Conservation (phyloP, 2,888 invertebrate genomes). For the Andrena flavipes region DNA sequence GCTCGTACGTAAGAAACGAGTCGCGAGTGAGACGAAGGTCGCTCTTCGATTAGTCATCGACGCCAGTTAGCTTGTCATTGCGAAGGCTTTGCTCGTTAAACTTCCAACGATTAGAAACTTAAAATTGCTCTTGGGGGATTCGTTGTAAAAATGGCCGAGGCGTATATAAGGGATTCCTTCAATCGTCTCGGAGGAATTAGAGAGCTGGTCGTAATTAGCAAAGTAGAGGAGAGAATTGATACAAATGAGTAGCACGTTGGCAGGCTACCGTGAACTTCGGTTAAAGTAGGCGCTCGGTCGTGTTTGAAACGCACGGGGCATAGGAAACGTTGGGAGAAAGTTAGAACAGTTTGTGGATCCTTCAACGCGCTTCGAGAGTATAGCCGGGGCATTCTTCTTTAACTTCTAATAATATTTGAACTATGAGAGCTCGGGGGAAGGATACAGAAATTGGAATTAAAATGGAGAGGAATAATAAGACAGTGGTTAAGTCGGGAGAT, state of each 20-base stretch:
- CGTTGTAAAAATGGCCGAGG: not conserved
- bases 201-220: not conserved
- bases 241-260: constrained; percentile 1
- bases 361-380: not conserved
- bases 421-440: not conserved
- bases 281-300: not conserved
- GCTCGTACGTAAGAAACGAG: constrained; percentile 17
- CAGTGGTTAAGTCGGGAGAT: not conserved
- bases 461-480: not conserved
- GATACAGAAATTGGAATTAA: not conserved
- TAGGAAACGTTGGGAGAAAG: not conserved
- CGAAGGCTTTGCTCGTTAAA: constrained; percentile 11
- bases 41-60: constrained; percentile 48
- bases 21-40: constrained; percentile 39
- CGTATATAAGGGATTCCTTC: not conserved
- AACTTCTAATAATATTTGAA: not conserved
- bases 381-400: not conserved
- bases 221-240: not conserved
- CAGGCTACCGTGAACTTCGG: not conserved
- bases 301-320: not conserved
- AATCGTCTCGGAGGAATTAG: constrained; percentile 1
- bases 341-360: not conserved
- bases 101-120: not conserved
- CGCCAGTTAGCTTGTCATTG: constrained; percentile 1
- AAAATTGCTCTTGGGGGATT: not conserved